phyloP scores from a whole-genome alignment of 2,888 invertebrate species.

The Amphipoea oculea region DNA sequence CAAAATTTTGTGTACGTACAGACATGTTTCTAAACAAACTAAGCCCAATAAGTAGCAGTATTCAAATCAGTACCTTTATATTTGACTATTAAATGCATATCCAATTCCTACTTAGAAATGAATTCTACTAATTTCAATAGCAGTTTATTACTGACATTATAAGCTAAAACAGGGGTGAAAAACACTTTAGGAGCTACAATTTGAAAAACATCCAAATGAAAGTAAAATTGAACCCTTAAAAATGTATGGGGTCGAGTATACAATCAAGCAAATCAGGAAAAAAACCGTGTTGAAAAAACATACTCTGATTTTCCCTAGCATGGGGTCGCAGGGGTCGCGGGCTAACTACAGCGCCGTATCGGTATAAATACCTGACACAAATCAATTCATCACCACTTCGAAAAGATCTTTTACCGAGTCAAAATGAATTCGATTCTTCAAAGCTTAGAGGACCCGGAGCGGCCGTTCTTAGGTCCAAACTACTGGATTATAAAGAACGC shows the following conservation, averaged over 20 bases:
- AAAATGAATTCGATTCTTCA: constrained; percentile 69
- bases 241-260: constrained; percentile 56
- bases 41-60: not conserved
- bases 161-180: constrained; percentile 9
- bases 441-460: constrained; percentile 76
- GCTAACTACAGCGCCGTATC: constrained; percentile 39
- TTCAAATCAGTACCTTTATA: not conserved
- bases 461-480: constrained; percentile 81
- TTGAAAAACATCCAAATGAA: constrained; percentile 17
- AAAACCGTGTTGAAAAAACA: constrained; percentile 37
- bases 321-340: constrained; percentile 54
- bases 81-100: not conserved
- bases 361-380: constrained; percentile 65
- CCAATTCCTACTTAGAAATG: not conserved
- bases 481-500: constrained; percentile 78
- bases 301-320: constrained; percentile 59
- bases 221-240: constrained; percentile 46
- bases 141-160: constrained; percentile 25
- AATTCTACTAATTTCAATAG: not conserved
- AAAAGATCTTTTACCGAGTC: constrained; percentile 36
- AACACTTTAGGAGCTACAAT: not conserved
- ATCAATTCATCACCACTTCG: constrained; percentile 42
- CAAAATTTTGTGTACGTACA: not conserved
- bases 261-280: constrained; percentile 45
- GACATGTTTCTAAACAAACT: not conserved